Base-by-base conservation (phyloP, 2,113 vertebrate genomes). In the Colaptes auratus region DNA sequence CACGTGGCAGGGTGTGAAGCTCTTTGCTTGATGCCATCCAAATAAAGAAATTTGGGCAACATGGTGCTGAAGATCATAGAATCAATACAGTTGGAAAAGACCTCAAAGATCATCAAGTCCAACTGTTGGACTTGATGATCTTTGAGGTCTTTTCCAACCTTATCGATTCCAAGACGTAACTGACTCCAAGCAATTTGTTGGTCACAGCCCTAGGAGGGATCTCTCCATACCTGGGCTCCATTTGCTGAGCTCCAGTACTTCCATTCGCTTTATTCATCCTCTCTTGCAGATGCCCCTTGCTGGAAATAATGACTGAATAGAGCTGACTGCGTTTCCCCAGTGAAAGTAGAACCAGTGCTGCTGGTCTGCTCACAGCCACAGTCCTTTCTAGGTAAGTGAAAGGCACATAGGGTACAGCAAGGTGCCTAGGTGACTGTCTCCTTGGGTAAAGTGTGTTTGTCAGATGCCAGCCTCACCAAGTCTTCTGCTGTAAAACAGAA, bases 141-240 rank as follows among this genome's bases (percentile, higher is more conserved):
- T 39, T 39, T 39, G 39, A 39, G 39, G 39, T 39, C 39, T 39
- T 39, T 39, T 39, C 39, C 39, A 39, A 12, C 39, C 39, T 39
- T 39, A 39, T 39, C 12, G 39, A 39, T 39, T 39, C 39, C 12
- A 39, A 39, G 39, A 39, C 12, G 39, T 39, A 90, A 90, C 4
- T 94, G 82, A 91, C 69, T 90, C 69, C 61, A 86, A 94, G 65
- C 48, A 92, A 86, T 53, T 63, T 46, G 50, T 27, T 84, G 63
- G 90, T 60, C 70, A 84, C 78, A 96, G 61, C n/a, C 46, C 77
- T 82, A 55, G 11, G 10, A 86, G 17, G 31, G 15, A 59, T 77
- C 46, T 92, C 46, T 90, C 71, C 33, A 16, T 18, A 13, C 33
- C 50, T 82, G 52, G 28, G 25, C 9, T 77, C 69, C 3, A 5